phyloP scores from a whole-genome alignment of 1,140 invertebrate species.

The Habropoda laboriosa region DNA sequence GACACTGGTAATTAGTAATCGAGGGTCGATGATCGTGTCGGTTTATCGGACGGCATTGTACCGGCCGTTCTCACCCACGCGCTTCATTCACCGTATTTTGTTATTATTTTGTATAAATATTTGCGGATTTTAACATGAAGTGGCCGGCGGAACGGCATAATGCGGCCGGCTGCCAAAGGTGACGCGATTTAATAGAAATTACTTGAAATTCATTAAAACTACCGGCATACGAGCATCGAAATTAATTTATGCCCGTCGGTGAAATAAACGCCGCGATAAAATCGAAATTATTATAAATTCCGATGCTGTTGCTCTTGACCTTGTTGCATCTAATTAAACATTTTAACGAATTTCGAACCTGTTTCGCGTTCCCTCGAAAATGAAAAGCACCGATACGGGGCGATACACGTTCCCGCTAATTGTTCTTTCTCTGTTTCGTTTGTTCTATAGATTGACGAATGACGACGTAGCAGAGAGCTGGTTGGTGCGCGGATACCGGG shows the following conservation, averaged over 20 bases:
- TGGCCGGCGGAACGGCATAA: constrained; percentile 16
- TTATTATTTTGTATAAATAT: constrained; percentile 43
- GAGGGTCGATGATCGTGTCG: constrained; percentile 6
- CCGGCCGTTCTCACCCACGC: background rate
- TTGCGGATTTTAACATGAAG: constrained; percentile 42
- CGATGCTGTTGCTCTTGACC: constrained; percentile 35
- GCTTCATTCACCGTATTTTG: background rate
- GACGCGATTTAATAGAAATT: constrained; percentile 45
- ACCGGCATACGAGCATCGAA: constrained; percentile 19
- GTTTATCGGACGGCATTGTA: constrained; percentile 4
- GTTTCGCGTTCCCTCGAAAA: background rate
- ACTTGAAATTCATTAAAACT: constrained; percentile 56
- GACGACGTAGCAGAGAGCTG: constrained; percentile 78
- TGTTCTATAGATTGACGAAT: constrained; percentile 77
- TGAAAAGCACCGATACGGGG: background rate
- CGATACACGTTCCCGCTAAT: background rate
- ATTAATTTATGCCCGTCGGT: constrained; percentile 38
- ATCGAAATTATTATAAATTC: constrained; percentile 48
- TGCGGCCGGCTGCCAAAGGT: constrained; percentile 9
- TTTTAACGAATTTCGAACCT: constrained; percentile 22
- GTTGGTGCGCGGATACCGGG: constrained; percentile 75
- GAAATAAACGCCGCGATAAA: constrained; percentile 36
- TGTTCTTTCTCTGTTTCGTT: constrained; percentile 51
- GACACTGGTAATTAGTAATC: constrained; percentile 19
- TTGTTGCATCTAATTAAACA: constrained; percentile 24